Evolutionary conservation across 2,113 vertebrate species (phyloP).

Genomic region (Alethe diademata): DNA sequence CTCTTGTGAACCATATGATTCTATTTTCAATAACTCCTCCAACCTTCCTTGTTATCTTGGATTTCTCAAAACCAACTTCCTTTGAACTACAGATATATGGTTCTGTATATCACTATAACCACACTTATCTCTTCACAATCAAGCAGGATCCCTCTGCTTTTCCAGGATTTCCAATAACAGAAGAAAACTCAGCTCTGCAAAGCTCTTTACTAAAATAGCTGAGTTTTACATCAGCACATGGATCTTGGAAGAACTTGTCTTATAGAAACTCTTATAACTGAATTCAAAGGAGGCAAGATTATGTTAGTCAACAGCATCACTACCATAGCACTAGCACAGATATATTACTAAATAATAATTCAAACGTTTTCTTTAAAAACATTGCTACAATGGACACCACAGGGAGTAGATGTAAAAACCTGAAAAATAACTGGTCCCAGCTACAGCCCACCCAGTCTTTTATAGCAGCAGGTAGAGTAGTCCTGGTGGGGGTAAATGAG

Average conservation of each 20-base stretch:
- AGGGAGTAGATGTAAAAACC: rapidly evolving
- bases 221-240: neutral
- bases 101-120: neutral
- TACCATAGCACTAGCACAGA: neutral
- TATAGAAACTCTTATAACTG: neutral
- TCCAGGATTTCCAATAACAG: neutral
- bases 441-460: neutral
- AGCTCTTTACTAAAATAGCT: neutral
- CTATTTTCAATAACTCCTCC: neutral
- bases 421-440: rapidly evolving
- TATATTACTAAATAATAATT: neutral
- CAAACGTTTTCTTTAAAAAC: neutral
- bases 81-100: neutral
- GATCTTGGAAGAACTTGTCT: neutral
- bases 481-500: neutral
- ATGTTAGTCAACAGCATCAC: neutral
- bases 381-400: neutral
- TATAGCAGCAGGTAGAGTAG: neutral
- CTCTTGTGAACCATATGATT: neutral
- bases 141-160: neutral
- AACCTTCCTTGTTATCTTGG: neutral
- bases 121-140: neutral
- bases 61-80: neutral
- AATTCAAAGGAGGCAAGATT: neutral
- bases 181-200: neutral